These are phyloP conservation scores for Diaprepes abbreviatus DNA, from an alignment of 2,888 invertebrate genomes.

Conservation along the genomic window DNA sequence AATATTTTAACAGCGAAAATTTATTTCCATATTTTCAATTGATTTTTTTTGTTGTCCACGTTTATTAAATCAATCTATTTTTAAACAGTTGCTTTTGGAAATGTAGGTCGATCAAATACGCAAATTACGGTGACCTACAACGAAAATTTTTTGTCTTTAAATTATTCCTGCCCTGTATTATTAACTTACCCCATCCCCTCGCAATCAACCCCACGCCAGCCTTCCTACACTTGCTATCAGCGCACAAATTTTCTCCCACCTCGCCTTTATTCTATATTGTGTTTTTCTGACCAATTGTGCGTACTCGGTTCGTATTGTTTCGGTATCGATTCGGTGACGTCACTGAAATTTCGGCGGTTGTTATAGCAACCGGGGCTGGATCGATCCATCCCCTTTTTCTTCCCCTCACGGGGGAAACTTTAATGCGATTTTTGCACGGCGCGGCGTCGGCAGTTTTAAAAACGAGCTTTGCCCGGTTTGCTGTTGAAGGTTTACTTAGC, in stretches of 20 bases:
- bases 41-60: too few relatives aligned
- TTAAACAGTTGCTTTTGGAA: too few relatives aligned
- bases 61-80: too few relatives aligned
- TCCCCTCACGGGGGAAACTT: conserved; percentile 15
- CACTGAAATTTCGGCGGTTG: conserved; percentile 44
- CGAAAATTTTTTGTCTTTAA: background rate
- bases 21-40: too few relatives aligned
- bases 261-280: conserved; percentile 18
- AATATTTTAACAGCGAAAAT: too few relatives aligned
- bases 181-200: background rate
- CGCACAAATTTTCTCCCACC: conserved; percentile 30
- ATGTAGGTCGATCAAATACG: too few relatives aligned
- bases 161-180: background rate
- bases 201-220: conserved; percentile 5
- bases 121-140: background rate
- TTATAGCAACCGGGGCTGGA: conserved; percentile 33
- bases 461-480: conserved; percentile 4
- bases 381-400: conserved; percentile 35
- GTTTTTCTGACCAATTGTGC: conserved; percentile 47
- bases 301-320: conserved; percentile 41
- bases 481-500: background rate
- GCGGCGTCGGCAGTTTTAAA: conserved; percentile 18
- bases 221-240: conserved; percentile 22
- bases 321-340: conserved; percentile 46
- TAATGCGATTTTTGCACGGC: conserved; percentile 39